Conservation (phyloP, 2,113 vertebrate species). For the Anhinga anhinga region DNA sequence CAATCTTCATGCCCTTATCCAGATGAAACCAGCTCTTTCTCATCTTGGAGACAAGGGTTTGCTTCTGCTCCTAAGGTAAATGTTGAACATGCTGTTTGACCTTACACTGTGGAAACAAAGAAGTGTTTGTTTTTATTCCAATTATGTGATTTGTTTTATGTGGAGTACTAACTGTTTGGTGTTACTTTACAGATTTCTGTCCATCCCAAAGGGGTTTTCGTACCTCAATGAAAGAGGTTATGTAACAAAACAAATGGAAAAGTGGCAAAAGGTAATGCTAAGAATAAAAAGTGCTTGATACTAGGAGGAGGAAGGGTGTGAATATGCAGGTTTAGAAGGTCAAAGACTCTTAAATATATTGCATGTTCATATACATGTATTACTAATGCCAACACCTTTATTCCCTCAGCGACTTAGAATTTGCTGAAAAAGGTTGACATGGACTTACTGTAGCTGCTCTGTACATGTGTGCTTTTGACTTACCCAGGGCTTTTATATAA, state of each 20-base stretch:
- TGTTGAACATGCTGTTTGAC: not conserved
- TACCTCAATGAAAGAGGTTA: conserved; percentile 98
- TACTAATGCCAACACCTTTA: not conserved
- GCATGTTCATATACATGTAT: fast-evolving
- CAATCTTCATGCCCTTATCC: conserved; percentile 96
- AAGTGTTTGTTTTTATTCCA: not conserved
- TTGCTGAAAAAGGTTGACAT: not conserved
- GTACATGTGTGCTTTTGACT: not conserved
- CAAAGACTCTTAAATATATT: not conserved
- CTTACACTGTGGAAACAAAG: not conserved
- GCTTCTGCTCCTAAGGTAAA: conserved; percentile 91
- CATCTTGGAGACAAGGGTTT: conserved; percentile 98
- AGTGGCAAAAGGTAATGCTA: conserved; percentile 93
- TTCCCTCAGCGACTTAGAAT: not conserved
- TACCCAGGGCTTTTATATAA: not conserved
- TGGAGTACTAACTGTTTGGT: not conserved
- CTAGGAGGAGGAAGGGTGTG: not conserved
- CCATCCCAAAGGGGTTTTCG: conserved; percentile 98
- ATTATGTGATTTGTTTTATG: not conserved
- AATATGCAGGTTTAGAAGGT: not conserved
- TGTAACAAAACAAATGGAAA: conserved; percentile 95
- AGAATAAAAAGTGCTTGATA: not conserved
- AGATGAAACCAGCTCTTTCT: conserved; percentile 96
- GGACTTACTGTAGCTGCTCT: not conserved
- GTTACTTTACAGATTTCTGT: conserved; percentile 86